phyloP scores from a whole-genome alignment of 2,888 invertebrate species.

The Meloe dianella region DNA sequence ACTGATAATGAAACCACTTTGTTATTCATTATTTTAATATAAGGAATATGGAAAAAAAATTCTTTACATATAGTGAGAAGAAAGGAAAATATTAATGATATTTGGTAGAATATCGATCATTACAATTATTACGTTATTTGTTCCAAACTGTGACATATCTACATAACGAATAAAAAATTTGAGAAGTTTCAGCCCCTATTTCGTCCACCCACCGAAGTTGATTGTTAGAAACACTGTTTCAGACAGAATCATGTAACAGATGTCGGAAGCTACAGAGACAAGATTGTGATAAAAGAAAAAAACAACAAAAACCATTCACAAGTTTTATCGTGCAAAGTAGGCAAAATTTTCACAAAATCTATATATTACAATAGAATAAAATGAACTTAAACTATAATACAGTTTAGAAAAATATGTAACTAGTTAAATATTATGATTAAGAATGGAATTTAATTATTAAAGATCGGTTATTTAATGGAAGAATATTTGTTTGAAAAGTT shows the following conservation, averaged over 20 bases:
- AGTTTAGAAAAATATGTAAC: background rate
- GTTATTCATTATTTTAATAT: constrained; percentile 2
- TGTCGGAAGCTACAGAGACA: constrained; percentile 15
- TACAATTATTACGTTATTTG: constrained; percentile 15
- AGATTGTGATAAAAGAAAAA: background rate
- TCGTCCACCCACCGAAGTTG: background rate
- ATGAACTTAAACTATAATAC: background rate
- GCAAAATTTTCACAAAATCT: constrained; percentile 1
- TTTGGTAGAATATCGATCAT: background rate
- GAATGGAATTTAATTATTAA: constrained; percentile 27
- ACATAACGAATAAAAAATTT: constrained; percentile 17
- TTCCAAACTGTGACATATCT: constrained; percentile 6
- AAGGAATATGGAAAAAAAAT: background rate
- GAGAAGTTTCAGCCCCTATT: constrained; percentile 8
- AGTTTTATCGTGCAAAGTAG: constrained; percentile 9
- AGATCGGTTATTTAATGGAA: background rate
- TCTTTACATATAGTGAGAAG: background rate
- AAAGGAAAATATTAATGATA: background rate
- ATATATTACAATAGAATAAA: background rate
- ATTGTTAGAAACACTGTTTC: constrained; percentile 12
- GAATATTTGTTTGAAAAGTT: background rate
- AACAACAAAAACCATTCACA: constrained; percentile 13
- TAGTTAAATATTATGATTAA: constrained; percentile 32
- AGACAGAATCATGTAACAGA: constrained; percentile 14
- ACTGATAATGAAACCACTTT: constrained; percentile 10